These are phyloP conservation scores for Rhodeus uyekii DNA, from an alignment of 2,797 vertebrate genomes.

Conservation along the genomic window DNA sequence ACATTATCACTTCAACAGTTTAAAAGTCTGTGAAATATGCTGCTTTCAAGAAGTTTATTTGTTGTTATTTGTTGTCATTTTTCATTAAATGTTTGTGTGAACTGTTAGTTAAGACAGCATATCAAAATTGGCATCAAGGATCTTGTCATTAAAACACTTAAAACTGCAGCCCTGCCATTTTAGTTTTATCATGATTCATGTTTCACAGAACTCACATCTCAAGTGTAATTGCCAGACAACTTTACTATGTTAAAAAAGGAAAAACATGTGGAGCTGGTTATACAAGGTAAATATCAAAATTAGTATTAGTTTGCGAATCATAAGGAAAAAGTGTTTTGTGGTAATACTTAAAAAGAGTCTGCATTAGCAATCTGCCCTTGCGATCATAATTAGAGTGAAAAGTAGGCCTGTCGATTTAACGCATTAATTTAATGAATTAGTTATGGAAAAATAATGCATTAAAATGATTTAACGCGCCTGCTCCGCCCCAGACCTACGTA, in stretches of 20 bases:
- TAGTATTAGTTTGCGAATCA: background rate
- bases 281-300: background rate
- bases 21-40: background rate
- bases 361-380: background rate
- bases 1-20: background rate
- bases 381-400: background rate
- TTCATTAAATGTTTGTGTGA: background rate
- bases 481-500: too few relatives aligned
- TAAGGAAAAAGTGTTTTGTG: background rate
- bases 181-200: background rate
- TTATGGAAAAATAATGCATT: too few relatives aligned
- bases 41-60: background rate
- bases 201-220: too few relatives aligned
- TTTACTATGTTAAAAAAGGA: background rate
- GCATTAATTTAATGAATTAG: too few relatives aligned
- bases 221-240: too few relatives aligned
- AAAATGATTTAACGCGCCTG: too few relatives aligned
- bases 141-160: background rate
- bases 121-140: background rate
- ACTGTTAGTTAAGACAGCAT: background rate
- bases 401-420: background rate
- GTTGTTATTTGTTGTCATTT: constrained; percentile 6
- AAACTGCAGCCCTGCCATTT: background rate
- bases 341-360: too few relatives aligned
- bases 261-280: background rate